Evolutionary conservation across 2,797 vertebrate species (phyloP), one percentile per base, ranked within the genome.

Genomic region (Pogoniulus pusillus): DNA sequence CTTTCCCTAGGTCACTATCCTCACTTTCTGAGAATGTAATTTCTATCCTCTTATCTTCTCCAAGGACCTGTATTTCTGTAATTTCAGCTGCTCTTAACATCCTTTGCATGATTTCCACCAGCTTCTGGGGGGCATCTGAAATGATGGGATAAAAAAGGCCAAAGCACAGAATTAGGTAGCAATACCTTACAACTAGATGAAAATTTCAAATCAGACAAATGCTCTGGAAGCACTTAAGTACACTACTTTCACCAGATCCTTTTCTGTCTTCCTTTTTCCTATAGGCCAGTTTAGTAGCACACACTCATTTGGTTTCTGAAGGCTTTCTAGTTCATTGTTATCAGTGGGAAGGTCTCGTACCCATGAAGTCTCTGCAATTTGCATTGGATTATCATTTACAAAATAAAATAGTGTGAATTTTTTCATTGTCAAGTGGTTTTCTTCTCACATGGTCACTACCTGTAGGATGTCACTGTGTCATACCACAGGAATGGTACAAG

Each of bases 21-120:
- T 95, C 88, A 37, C 96, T 97, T 84, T 97, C 97, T 34, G 96
- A 96, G 76, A 96, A 96, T 79, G 93, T 95, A 37, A 96, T 97
- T 91, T 97, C 96, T 57, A 95, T 97, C 71, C 96, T 95, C 88
- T 97, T 97, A 79, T 95, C 87, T 96, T 96, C 97, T 84, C 96
- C 95, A 93, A 97, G 87, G 63, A 96, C 94, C 85, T 97, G 96
- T 76, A 94, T 86, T 89, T 97, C 93, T 49, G 93, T 94, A 70
- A 96, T 94, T 89, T 97, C 96, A 95, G 97, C 96, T 30, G 94
- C 93, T 87, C 3, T 92, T 53, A 97, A 23, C 91, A 97, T 96
- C 75, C 94, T 97, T 87, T 97, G 96, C 97, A 97, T 97, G 91
- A 97, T 97, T 92, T 96, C 91, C 72, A 92, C 82, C 66, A 94